Evolutionary conservation across 2,797 vertebrate genomes (phyloP), one percentile per base, ranked within the genome.

Genomic region (Epinephelus coioides): DNA sequence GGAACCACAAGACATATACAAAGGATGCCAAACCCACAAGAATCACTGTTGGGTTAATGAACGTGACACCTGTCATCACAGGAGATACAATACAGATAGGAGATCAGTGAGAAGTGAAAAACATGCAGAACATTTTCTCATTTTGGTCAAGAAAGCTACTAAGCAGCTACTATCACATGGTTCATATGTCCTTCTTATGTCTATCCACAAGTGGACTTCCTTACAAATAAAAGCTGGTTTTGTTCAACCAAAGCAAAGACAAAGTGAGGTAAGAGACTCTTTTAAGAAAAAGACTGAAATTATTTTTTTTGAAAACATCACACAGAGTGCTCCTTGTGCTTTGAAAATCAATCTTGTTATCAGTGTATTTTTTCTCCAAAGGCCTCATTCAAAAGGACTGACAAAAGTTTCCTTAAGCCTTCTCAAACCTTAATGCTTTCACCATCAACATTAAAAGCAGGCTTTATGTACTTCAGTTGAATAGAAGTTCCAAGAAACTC

Each of bases 261-360:
- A 49, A 64, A 44, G 56, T 18, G 10, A 53, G 46, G 18, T 18
- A 56, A 69, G 12, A 30, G 21, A 13, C 25, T 17, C 17, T 62
- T 57, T 27, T 0, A 3, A 60, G 27, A 53, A 21, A 44, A 14
- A 10, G 12, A 46, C 38, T 60, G 17, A 4, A 25, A 19, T 6
- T 15, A 47, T 6, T 59, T 65, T 65, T 57, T 25, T 25, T 43
- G 0, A n/a, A 46, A 44, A 49, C 63, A n/a, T 46, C 51, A 55
- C 19, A 67, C 19, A 71, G 67, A 75, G 62, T 21, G 56, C 27
- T 64, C 54, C 38, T 73, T 59, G n/a, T 55, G 55, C 76, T 79
- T 47, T 50, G 19, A 47, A 46, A 66, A 65, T 12, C 1, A 73
- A 56, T 50, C 40, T 40, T 23, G 18, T 66, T 53, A 70, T 72